phyloP scores from a whole-genome alignment of 2,888 invertebrate species.

The Tenthredo mesomela region DNA sequence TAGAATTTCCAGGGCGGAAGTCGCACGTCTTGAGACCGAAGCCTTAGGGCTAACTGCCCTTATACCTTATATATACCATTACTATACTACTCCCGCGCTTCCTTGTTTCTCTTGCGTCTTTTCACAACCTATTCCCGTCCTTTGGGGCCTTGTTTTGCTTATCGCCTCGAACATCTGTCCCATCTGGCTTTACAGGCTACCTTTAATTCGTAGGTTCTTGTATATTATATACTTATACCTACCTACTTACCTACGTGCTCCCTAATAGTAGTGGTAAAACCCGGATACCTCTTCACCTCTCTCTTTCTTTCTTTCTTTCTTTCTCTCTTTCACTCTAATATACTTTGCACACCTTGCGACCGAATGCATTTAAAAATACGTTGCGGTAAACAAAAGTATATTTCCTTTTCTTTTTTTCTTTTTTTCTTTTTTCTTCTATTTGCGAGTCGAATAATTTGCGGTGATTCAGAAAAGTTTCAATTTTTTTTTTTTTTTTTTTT shows the following conservation, averaged over 20 bases:
- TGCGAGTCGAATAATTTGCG: neutral
- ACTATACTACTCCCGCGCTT: constrained; percentile 8
- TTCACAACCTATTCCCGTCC: constrained; percentile 34
- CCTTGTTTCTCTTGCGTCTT: constrained; percentile 38
- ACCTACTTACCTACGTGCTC: constrained; percentile 17
- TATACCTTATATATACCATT: neutral
- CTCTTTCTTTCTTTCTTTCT: constrained; percentile 34
- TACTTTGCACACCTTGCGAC: constrained; percentile 48
- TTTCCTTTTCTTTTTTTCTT: neutral
- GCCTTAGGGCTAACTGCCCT: constrained; percentile 39
- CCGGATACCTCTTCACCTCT: constrained; percentile 49
- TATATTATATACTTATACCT: constrained; percentile 30
- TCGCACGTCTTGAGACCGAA: constrained; percentile 48
- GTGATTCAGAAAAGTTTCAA: neutral
- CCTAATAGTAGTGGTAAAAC: constrained; percentile 47
- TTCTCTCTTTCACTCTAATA: constrained; percentile 50
- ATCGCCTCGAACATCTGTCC: constrained; percentile 50
- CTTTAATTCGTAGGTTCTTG: constrained; percentile 50
- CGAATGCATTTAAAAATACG: neutral
- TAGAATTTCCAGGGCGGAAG: constrained; percentile 44
- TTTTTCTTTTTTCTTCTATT: too few species aligned
- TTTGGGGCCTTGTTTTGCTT: constrained; percentile 48
- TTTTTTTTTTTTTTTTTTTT: neutral
- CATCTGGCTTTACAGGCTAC: constrained; percentile 48
- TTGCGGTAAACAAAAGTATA: constrained; percentile 33